Conservation (phyloP, 1,140 invertebrate species). For the Macrosteles quadrilineatus region DNA sequence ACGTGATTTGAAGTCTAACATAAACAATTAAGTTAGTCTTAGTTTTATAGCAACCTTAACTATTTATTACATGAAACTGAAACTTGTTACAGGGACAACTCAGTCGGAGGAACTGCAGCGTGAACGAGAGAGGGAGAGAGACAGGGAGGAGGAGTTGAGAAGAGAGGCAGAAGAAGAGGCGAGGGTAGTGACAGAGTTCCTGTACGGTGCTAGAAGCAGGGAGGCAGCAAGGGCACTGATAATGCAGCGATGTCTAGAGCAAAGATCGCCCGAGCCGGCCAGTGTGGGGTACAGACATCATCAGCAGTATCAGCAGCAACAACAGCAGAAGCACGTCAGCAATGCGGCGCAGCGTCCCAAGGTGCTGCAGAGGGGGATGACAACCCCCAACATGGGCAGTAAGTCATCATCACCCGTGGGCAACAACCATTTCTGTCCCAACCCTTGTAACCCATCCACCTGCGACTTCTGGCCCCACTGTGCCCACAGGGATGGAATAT, state of each 20-base stretch:
- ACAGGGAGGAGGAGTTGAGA: constrained; percentile 52
- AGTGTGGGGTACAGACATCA: constrained; percentile 33
- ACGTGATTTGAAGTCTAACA: too few relatives aligned
- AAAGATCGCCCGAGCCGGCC: constrained; percentile 43
- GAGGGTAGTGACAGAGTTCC: constrained; percentile 57
- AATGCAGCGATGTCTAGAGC: constrained; percentile 51
- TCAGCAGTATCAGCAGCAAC: constrained; percentile 39
- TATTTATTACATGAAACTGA: too few relatives aligned
- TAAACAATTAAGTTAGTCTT: too few relatives aligned
- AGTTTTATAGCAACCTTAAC: too few relatives aligned
- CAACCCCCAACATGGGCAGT: constrained; percentile 49
- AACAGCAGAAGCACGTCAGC: constrained; percentile 4
- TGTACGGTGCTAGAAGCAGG: constrained; percentile 58
- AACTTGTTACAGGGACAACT: background rate
- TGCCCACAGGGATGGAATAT: constrained; percentile 52
- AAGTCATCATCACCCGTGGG: constrained; percentile 27
- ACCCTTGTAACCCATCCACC: constrained; percentile 54
- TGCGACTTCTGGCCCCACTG: constrained; percentile 62
- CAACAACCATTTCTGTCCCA: constrained; percentile 30
- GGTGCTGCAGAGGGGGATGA: constrained; percentile 54
- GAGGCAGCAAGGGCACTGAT: constrained; percentile 53
- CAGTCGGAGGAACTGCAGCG: constrained; percentile 18
- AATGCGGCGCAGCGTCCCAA: constrained; percentile 39
- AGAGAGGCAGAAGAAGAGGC: constrained; percentile 52
- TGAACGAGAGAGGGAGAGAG: background rate